Evolutionary conservation across 2,113 vertebrate species (phyloP).

Genomic region (Boleophthalmus pectinirostris): DNA sequence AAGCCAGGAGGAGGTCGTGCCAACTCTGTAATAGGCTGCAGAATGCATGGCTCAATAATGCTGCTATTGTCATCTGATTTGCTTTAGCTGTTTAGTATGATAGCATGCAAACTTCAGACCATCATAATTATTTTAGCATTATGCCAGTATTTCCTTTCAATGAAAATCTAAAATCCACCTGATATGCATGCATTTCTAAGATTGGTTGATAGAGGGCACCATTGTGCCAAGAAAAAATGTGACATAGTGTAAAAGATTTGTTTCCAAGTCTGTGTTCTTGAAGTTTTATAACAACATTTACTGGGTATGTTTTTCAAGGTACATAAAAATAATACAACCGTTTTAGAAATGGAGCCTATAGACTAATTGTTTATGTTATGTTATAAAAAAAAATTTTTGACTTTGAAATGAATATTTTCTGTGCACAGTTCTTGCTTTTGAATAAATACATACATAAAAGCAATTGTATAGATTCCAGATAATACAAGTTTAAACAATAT

Average conservation of each 20-base stretch:
- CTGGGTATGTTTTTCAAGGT: no score
- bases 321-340: not conserved
- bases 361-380: no score
- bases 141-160: not conserved
- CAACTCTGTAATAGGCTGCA: conserved; percentile 21
- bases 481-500: no score
- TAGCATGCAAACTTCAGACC: not conserved
- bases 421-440: not conserved
- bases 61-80: not conserved
- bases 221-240: conserved; percentile 71
- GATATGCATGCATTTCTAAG: conserved; percentile 24
- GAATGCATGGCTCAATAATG: not conserved
- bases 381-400: no score
- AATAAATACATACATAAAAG: not conserved
- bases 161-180: not conserved
- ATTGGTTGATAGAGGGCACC: conserved; percentile 74
- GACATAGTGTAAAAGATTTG: not conserved
- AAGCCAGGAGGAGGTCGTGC: conserved; percentile 55
- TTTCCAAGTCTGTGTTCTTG: conserved; percentile 2
- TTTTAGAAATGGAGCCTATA: not conserved
- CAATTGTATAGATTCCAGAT: no score
- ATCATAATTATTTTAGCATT: not conserved
- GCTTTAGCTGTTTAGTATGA: not conserved
- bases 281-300: not conserved
- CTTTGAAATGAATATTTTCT: not conserved